Evolutionary conservation across 2,888 invertebrate species (phyloP), one percentile per base, ranked within the genome.

Genomic region (Drosophila anceps): DNA sequence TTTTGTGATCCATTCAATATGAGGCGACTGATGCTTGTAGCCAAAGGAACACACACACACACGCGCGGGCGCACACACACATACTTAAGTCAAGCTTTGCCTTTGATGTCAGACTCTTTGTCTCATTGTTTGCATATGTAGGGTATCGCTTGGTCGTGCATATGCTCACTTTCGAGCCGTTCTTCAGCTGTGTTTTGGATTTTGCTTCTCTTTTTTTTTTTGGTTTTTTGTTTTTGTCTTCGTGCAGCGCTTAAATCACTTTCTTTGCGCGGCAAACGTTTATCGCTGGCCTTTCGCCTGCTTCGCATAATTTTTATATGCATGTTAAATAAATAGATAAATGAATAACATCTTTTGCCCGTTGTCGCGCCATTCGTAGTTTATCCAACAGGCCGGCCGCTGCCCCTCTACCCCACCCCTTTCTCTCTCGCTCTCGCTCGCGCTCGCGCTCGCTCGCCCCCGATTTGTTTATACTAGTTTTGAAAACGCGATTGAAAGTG

Each of bases 401-500:
- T 5, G 0, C 51, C 48, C n/a, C 2, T 10, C 2, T 10, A 1
- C 6, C n/a, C 1, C 8, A 2, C 46, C 15, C 8, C 39, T 39
- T 39, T 9, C 27, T 10, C 27, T 27, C 1, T 27, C 48, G 1
- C 9, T 12, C n/a, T n/a, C 15, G 27, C 24, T 44, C 18, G 15
- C 13, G 27, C 18, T 10, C 12, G 18, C 27, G 6, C 27, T 27
- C 7, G n/a, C 27, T 24, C 31, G 54, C 44, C 39, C 31, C 18
- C 65, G 55, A 53, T 53, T 68, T 31, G 48, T 66, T 63, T 61
- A 81, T 73, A 82, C 88, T 69, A 74, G 83, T 85, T 85, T 83
- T 77, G 60, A 62, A 87, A 88, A 82, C 78, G 88, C 90, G 86
- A 90, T 88, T 83, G 86, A 86, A 88, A 86, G 86, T 86, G 86